These are phyloP conservation scores for Aphaenogaster rudis DNA, from an alignment of 1,140 invertebrate genomes.

Conservation along the genomic window DNA sequence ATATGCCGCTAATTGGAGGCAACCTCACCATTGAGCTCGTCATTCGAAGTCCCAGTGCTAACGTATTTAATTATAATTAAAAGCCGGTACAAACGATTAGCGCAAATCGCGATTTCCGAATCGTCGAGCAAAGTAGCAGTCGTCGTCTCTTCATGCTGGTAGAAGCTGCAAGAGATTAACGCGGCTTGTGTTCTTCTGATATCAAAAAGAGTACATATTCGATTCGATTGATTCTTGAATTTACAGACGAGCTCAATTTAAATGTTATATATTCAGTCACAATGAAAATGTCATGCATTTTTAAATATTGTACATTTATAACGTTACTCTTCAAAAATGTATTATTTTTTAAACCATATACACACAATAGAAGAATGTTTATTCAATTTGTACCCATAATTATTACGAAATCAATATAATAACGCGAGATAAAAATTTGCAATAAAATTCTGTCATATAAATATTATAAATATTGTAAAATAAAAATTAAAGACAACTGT, in stretches of 20 bases:
- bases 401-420: not conserved
- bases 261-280: not conserved
- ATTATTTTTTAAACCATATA: not conserved
- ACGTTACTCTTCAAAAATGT: not conserved
- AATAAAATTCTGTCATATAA: not conserved
- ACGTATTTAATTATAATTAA: slow-evolving; percentile 54
- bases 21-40: slow-evolving; percentile 21
- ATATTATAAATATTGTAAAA: not conserved
- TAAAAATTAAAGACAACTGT: not conserved
- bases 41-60: not conserved
- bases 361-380: not conserved
- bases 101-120: slow-evolving; percentile 31
- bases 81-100: slow-evolving; percentile 52
- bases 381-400: not conserved
- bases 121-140: slow-evolving; percentile 28
- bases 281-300: not conserved
- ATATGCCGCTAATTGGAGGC: slow-evolving; percentile 63
- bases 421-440: not conserved
- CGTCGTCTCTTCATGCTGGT: not conserved
- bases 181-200: not conserved
- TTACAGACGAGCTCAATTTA: not conserved
- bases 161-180: not conserved
- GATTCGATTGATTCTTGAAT: slow-evolving; percentile 15
- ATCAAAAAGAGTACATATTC: not conserved
- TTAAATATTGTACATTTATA: not conserved